Base-by-base conservation (phyloP, 37 sponge, comb jelly and placozoan species). In the Theonella swinhoei region DNA sequence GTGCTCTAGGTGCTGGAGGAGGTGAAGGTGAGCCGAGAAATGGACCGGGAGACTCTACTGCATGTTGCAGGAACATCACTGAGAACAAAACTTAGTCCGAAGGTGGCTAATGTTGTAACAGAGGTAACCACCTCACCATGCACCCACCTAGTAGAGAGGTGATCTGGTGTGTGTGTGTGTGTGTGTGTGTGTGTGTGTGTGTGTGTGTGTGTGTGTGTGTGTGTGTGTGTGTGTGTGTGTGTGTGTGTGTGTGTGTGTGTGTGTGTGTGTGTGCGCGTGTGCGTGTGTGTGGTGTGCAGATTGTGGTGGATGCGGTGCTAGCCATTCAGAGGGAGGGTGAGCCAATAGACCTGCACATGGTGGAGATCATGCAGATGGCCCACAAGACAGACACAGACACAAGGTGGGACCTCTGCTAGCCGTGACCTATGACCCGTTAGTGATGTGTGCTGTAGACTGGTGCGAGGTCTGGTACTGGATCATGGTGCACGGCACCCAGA, bases 321-420 rank as follows among this genome's bases (percentile, higher is more conserved):
- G 92, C 99, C 9, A 85, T 99, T 24, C 88, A 87, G 82, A 60
- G 83, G 26, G 77, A 58, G 23, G 89, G 75, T 4, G 83, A 91
- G 72, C 90, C 96, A 63, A 89, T 99, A 33, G 99, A 99, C 85
- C 94, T 99, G 42, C 97, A 97, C 87, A 99, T 99, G 99, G 97
- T 99, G n/a, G 97, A 99, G 85, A 85, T 97, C 68, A 97, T 99
- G 99, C 72, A 92, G 73, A 98, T 98, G 99, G 87, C 86, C 84
- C 99, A 99, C 76, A 95, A 90, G 79, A 89, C 95, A 30, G 97
- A 97, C 76, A 89, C 91, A 42, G 99, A 99, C 72, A 99, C 99
- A 36, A 85, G 61, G 96, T 91, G 40, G 33, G 84, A 40, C 4
- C 25, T 68, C 31, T 32, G 26, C 30, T n/a, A n/a, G n/a, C n/a